Conservation (phyloP, 2,797 vertebrate genomes). For the Xenentodon cancila region DNA sequence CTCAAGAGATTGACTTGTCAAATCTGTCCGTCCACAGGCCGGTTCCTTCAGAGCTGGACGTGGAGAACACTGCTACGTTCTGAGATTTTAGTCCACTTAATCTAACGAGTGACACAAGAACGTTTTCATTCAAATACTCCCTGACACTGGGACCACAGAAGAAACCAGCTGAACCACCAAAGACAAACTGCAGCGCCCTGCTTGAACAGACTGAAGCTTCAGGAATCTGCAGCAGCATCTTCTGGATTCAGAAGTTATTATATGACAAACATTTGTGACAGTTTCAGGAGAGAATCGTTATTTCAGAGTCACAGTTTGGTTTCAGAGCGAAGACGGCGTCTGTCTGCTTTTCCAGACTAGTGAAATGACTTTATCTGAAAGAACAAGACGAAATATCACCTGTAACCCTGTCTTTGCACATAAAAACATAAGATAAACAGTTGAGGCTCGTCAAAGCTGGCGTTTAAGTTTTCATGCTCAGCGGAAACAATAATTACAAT, state of each 20-base stretch:
- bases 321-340: not conserved
- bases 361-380: not conserved
- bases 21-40: conserved; percentile 13
- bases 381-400: not conserved
- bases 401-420: not conserved
- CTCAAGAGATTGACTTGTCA: conserved; percentile 31
- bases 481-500: too few relatives aligned
- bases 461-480: too few relatives aligned
- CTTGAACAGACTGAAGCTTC: not conserved
- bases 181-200: not conserved
- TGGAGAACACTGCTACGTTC: not conserved
- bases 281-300: not conserved
- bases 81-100: not conserved
- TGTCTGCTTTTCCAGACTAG: not conserved
- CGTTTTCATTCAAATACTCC: too few relatives aligned
- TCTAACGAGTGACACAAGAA: not conserved
- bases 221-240: not conserved
- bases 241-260: too few relatives aligned
- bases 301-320: conserved; percentile 4
- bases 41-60: not conserved
- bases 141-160: not conserved
- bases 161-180: not conserved
- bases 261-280: too few relatives aligned
- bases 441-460: too few relatives aligned
- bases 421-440: too few relatives aligned